Evolutionary conservation across 2,113 vertebrate species (phyloP).

Genomic region (Paracanthobrama guichenoti): DNA sequence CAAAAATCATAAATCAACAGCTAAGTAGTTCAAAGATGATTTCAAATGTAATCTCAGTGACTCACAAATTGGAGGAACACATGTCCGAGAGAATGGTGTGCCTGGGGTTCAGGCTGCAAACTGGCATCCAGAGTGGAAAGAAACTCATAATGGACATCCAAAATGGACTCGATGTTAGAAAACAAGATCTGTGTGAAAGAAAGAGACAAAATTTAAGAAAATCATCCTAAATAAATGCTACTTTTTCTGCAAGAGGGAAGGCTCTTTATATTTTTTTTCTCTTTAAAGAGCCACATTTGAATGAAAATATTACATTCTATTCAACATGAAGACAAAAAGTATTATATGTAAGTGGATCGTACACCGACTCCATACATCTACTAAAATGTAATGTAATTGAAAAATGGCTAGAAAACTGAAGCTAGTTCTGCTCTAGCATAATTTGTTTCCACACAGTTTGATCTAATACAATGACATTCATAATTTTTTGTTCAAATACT

Average conservation of each 20-base stretch:
- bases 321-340: too few species aligned
- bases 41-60: slow-evolving; percentile 54
- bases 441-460: background rate
- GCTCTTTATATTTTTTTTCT: too few species aligned
- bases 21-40: background rate
- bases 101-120: slow-evolving; percentile 91
- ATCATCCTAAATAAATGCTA: slow-evolving; percentile 42
- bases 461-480: background rate
- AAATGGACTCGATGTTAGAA: slow-evolving; percentile 97
- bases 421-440: background rate
- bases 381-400: background rate
- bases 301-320: background rate
- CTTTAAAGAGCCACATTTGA: background rate
- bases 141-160: slow-evolving; percentile 91
- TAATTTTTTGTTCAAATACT: background rate
- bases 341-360: too few species aligned
- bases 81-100: slow-evolving; percentile 90
- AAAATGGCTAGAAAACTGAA: background rate
- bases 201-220: slow-evolving; percentile 52
- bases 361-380: too few species aligned
- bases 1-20: background rate
- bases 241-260: background rate
- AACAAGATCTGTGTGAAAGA: slow-evolving; percentile 84
- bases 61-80: slow-evolving; percentile 97
- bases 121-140: slow-evolving; percentile 84